These are phyloP conservation scores for Platichthys flesus DNA, from an alignment of 2,113 vertebrate genomes.

Conservation along the genomic window DNA sequence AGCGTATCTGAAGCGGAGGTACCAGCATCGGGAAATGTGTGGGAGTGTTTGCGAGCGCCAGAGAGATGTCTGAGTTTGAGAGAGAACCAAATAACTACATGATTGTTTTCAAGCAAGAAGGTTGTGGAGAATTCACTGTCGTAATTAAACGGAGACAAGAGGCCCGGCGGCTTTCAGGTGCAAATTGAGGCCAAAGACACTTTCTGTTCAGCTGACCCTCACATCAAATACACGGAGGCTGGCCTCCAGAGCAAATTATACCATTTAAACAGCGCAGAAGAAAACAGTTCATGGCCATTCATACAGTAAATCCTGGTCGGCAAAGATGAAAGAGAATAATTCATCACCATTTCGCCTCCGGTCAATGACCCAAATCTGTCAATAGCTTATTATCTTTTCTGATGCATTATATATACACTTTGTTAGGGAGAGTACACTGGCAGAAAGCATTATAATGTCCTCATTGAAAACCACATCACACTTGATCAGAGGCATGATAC, in stretches of 20 bases:
- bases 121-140: slow-evolving; percentile 33
- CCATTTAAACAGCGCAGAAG: slow-evolving; percentile 70
- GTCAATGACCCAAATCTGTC: slow-evolving; percentile 62
- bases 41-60: slow-evolving; percentile 52
- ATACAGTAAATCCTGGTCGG: slow-evolving; percentile 37
- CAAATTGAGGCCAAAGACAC: slow-evolving; percentile 71
- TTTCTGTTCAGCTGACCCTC: slow-evolving; percentile 64
- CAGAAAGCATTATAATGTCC: slow-evolving; percentile 34
- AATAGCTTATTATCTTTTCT: slow-evolving; percentile 61
- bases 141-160: slow-evolving; percentile 52
- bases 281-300: slow-evolving; percentile 64
- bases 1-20: slow-evolving; percentile 61
- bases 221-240: slow-evolving; percentile 75
- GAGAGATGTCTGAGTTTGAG: slow-evolving; percentile 44
- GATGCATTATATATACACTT: slow-evolving; percentile 50
- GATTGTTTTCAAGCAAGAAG: slow-evolving; percentile 52
- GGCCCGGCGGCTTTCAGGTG: slow-evolving; percentile 72
- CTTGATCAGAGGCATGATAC: slow-evolving; percentile 1
- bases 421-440: slow-evolving; percentile 16
- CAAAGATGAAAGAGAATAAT: slow-evolving; percentile 75
- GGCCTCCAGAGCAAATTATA: slow-evolving; percentile 69
- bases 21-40: slow-evolving; percentile 53
- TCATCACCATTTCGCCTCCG: slow-evolving; percentile 49
- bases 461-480: slow-evolving; percentile 3
- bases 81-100: slow-evolving; percentile 39